A percentile compares a stretch with the other conserved stretches of the same genome.
Conservation (phyloP, 2,113 vertebrate genomes). For the Zingel zingel region DNA sequence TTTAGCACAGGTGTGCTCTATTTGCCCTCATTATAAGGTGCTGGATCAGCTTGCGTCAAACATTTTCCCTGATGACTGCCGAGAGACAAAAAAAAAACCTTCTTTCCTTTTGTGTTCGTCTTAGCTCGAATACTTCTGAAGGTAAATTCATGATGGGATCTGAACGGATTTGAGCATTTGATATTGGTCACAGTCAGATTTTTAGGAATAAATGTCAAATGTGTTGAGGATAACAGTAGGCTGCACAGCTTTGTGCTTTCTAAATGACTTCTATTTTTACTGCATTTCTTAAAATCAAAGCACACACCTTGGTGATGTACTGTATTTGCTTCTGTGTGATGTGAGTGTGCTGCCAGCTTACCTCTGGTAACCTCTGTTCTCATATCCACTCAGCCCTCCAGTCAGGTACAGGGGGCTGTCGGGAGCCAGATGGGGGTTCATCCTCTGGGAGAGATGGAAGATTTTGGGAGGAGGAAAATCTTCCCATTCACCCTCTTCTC, state of each 20-base stretch:
- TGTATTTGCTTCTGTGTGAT: not conserved
- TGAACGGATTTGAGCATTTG: too few species aligned
- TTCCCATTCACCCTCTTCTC: slow-evolving; percentile 82
- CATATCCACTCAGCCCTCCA: slow-evolving; percentile 76
- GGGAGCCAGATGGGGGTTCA: slow-evolving; percentile 76
- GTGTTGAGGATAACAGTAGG: not conserved
- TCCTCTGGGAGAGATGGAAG: slow-evolving; percentile 82
- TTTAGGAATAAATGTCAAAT: not conserved
- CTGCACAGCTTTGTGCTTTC: too few species aligned
- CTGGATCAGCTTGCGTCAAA: too few species aligned
- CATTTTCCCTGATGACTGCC: too few species aligned
- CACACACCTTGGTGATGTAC: too few species aligned
- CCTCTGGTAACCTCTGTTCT: slow-evolving; percentile 85
- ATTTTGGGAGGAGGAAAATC: slow-evolving; percentile 82
- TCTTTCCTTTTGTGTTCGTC: too few species aligned
- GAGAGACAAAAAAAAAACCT: too few species aligned
- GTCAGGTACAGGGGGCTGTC: slow-evolving; percentile 81
- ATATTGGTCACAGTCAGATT: too few species aligned
- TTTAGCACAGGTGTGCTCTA: too few species aligned
- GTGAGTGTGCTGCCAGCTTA: slow-evolving; percentile 25
- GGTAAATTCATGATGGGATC: too few species aligned
- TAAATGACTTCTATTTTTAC: not conserved
- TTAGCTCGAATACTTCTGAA: too few species aligned
- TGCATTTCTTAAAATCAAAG: not conserved
- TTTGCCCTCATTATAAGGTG: too few species aligned